Evolutionary conservation across 2,113 vertebrate genomes (phyloP).

Genomic region (Myxocyprinus asiaticus): DNA sequence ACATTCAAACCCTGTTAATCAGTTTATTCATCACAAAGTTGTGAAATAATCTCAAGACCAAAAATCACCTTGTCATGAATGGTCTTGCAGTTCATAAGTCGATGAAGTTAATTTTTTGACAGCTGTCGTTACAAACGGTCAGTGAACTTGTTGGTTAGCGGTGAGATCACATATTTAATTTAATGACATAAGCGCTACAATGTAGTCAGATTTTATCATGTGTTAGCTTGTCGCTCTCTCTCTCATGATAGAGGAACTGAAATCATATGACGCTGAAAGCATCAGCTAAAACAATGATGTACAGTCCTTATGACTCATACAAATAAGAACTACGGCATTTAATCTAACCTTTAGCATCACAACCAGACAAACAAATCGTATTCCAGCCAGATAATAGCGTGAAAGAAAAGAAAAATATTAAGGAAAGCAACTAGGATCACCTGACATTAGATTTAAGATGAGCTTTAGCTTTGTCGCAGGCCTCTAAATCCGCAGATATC

Average conservation of each 20-base stretch:
- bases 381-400: background rate
- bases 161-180: no score
- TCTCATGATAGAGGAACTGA: slow-evolving; percentile 41
- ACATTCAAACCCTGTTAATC: no score
- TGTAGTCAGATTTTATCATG: background rate
- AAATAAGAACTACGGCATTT: background rate
- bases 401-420: background rate
- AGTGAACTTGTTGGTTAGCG: no score
- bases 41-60: background rate
- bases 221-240: background rate
- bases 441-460: slow-evolving; percentile 41
- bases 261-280: slow-evolving; percentile 43
- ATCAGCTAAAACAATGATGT: background rate
- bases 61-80: background rate
- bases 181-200: background rate
- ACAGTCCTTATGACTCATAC: background rate
- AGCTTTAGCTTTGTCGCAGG: background rate
- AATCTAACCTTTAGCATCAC: no score
- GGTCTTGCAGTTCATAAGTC: background rate
- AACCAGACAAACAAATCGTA: no score
- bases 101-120: no score
- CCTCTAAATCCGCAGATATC: background rate
- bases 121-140: no score
- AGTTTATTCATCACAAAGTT: background rate
- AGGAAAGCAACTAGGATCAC: slow-evolving; percentile 4